A percentile compares a stretch with the other conserved stretches of the same genome.
Conservation (phyloP, 2,113 vertebrate species). For the Alligator mississippiensis region DNA sequence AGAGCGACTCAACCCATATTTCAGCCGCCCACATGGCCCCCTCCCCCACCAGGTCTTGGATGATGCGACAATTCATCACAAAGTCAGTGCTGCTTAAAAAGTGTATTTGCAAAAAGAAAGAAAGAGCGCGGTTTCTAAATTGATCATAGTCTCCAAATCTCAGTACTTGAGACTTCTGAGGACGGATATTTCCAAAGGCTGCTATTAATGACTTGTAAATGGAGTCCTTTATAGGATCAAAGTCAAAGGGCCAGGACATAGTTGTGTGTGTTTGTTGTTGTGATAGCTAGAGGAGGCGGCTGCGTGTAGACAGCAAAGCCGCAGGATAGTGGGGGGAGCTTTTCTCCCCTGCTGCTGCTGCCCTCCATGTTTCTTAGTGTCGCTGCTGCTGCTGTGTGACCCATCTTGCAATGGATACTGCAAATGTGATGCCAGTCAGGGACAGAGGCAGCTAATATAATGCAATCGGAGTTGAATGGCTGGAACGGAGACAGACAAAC, state of each 20-base stretch:
- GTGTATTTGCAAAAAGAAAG: constrained; percentile 46
- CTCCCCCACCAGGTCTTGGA: constrained; percentile 51
- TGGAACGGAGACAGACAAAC: background rate
- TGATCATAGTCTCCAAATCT: constrained; percentile 84
- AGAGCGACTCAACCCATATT: constrained; percentile 68
- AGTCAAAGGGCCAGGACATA: constrained; percentile 68
- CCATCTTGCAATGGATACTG: constrained; percentile 85
- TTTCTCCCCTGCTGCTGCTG: constrained; percentile 74
- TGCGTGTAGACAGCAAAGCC: constrained; percentile 68
- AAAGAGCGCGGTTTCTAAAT: constrained; percentile 72
- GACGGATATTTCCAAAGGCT: constrained; percentile 81
- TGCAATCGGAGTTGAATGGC: background rate
- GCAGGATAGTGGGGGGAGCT: constrained; percentile 79
- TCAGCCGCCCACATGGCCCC: background rate
- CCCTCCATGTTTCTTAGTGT: constrained; percentile 82
- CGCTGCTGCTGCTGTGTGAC: constrained; percentile 78
- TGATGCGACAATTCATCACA: constrained; percentile 60
- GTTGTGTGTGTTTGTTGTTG: constrained; percentile 63
- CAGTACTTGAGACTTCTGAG: constrained; percentile 87
- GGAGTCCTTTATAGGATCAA: constrained; percentile 87
- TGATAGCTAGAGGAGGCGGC: constrained; percentile 68
- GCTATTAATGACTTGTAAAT: constrained; percentile 82
- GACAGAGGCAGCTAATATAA: constrained; percentile 18
- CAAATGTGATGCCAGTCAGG: constrained; percentile 79
- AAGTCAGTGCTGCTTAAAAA: constrained; percentile 69